Evolutionary conservation across 2,113 vertebrate species (phyloP), one percentile per base, ranked within the genome.

Genomic region (Lichenostomus cassidix): DNA sequence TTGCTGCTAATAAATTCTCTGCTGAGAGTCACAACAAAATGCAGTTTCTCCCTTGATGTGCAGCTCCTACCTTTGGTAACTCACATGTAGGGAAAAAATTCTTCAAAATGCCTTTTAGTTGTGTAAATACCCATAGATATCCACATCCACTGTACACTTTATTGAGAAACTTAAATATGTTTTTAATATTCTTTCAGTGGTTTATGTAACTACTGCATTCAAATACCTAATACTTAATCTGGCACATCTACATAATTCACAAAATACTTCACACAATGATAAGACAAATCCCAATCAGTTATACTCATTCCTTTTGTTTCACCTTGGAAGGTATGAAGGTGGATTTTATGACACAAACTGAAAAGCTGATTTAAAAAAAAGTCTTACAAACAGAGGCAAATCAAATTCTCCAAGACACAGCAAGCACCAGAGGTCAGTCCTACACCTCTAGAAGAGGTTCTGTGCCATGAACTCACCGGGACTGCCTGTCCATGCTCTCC

Each of bases 401-500:
- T 3, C 11, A 29, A 23, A 29, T 80, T 69, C 41, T 56, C 9
- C 2, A 5, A 76, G 35, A 42, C 9, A 24, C n/a, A 73, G 9
- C 8, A 42, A 62, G 16, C 10, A 64, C 12, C 74, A 62, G 44
- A 81, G 46, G 44, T n/a, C 0, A 2, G 31, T 41, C 68, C 73
- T 47, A 33, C 55, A 55, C 12, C 24, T 69, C 49, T 42, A 37
- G 12, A 23, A 73, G 28, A 56, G 21, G 12, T 23, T 58, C 27
- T 11, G 35, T 1, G 2, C 12, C 46, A 17, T 10, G 25, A 97
- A 96, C 98, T 98, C 79, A 99, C 99, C 98, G 98, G 80, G 99
- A 98, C 95, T 99, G 99, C 29, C 99, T 98, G 95, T 99, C 98
- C 99, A 99, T 99, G 94, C 99, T 99, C n/a, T 98, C 98, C 81